A percentile compares a stretch with the other conserved stretches of the same genome.
phyloP scores from a whole-genome alignment of 1,140 invertebrate genomes.

The Vanessa atalanta region DNA sequence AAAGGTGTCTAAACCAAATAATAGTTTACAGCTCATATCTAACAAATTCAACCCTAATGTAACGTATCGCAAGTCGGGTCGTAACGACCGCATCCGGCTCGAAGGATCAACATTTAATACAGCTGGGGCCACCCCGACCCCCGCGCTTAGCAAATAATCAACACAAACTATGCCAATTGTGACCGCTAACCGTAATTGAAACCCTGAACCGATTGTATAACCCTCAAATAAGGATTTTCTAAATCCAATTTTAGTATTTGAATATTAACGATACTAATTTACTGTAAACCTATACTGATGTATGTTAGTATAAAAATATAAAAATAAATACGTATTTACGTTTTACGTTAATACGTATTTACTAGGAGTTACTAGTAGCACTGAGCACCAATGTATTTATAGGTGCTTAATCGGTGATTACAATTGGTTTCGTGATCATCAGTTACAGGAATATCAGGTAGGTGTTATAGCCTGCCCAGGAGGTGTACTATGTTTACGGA shows the following conservation, averaged over 20 bases:
- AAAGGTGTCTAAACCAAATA: constrained; percentile 8
- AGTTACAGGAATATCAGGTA: too few species aligned
- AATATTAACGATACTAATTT: neutral
- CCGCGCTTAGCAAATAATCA: constrained; percentile 36
- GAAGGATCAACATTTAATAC: constrained; percentile 19
- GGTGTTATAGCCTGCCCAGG: too few species aligned
- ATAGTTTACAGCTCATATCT: constrained; percentile 20
- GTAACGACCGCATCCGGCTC: constrained; percentile 26
- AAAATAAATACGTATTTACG: too few species aligned
- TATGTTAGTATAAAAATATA: too few species aligned
- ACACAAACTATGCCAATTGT: constrained; percentile 33
- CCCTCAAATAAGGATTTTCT: constrained; percentile 20
- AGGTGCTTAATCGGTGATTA: too few species aligned
- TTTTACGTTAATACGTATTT: too few species aligned
- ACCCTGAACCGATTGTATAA: constrained; percentile 27
- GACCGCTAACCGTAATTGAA: constrained; percentile 30
- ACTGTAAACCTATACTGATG: neutral
- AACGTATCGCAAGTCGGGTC: constrained; percentile 11
- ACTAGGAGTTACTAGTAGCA: too few species aligned
- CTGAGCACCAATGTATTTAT: too few species aligned
- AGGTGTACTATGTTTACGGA: too few species aligned
- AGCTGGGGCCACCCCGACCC: constrained; percentile 1
- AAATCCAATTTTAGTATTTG: constrained; percentile 2
- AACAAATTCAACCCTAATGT: constrained; percentile 18
- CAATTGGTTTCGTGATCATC: too few species aligned